Percentiles rank a stretch among this genome's conserved stretches.
These are phyloP conservation scores for Phainopepla nitens DNA, from an alignment of 2,113 vertebrate species.

Conservation along the genomic window DNA sequence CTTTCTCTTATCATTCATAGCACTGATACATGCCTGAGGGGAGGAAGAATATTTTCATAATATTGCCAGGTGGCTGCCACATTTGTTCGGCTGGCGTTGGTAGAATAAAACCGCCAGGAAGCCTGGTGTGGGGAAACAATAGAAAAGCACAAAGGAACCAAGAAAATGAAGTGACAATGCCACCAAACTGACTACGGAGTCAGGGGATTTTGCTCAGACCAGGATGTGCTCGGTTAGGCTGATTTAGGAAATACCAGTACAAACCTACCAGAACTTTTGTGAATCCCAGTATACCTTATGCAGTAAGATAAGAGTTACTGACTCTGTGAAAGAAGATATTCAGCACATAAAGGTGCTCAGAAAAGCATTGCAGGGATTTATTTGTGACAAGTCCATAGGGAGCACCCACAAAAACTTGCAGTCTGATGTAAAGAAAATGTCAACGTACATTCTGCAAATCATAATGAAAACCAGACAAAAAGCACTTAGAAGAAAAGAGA, in stretches of 20 bases:
- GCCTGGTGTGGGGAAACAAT: constrained; percentile 77
- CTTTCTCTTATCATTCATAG: constrained; percentile 69
- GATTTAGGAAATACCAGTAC: background rate
- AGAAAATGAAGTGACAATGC: constrained; percentile 64
- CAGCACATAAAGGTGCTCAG: background rate
- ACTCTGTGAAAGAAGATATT: background rate
- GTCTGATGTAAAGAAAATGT: background rate
- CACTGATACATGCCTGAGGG: constrained; percentile 83
- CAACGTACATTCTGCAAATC: background rate
- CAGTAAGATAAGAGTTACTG: background rate
- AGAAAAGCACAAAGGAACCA: constrained; percentile 64
- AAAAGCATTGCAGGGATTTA: background rate
- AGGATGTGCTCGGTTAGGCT: background rate
- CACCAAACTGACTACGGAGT: background rate
- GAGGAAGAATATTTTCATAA: constrained; percentile 81
- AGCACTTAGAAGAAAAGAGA: background rate
- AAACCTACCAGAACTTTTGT: background rate
- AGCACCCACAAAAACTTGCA: background rate
- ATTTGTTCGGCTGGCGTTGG: constrained; percentile 73
- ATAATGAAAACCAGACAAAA: constrained; percentile 1
- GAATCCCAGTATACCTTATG: background rate
- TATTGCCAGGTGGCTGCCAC: constrained; percentile 79
- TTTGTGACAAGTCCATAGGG: background rate
- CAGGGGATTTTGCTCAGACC: background rate
- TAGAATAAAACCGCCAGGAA: constrained; percentile 83